Evolutionary conservation across 2,888 invertebrate genomes (phyloP).

Genomic region (Poecilus cupreus): DNA sequence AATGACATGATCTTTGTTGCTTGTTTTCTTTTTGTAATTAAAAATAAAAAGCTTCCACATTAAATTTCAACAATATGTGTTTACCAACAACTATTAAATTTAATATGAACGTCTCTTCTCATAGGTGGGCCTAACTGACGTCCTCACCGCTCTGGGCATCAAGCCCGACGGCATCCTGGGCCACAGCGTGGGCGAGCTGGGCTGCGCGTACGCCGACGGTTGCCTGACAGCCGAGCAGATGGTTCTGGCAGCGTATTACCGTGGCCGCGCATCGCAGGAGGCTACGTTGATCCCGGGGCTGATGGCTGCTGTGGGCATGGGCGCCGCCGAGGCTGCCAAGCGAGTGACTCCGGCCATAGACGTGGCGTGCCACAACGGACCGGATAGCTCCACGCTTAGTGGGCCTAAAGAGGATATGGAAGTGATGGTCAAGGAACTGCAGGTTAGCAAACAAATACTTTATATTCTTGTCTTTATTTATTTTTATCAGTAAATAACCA

Average conservation of each 20-base stretch:
- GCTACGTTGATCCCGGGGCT: constrained; percentile 83
- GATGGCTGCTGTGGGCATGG: constrained; percentile 90
- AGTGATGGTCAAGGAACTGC: constrained; percentile 76
- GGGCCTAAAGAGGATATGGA: constrained; percentile 81
- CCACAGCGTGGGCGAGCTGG: constrained; percentile 95
- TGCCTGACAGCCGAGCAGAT: constrained; percentile 91
- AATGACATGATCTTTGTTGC: too few species aligned
- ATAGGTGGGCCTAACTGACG: constrained; percentile 79
- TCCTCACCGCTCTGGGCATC: constrained; percentile 77
- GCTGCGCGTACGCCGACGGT: constrained; percentile 96
- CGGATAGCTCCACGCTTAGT: constrained; percentile 85
- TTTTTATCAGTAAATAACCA: too few species aligned
- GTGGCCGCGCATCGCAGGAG: constrained; percentile 85
- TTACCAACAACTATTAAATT: too few species aligned
- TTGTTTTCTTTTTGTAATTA: too few species aligned
- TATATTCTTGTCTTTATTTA: background rate
- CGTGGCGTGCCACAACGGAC: constrained; percentile 87
- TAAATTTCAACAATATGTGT: too few species aligned
- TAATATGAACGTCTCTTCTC: background rate
- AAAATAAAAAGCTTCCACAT: too few species aligned
- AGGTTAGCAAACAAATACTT: constrained; percentile 68
- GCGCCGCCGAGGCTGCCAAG: constrained; percentile 75
- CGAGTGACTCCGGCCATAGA: constrained; percentile 82
- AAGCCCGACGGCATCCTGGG: constrained; percentile 85
- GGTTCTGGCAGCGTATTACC: constrained; percentile 88